Conservation (phyloP, 2,797 vertebrate species). For the Lutra lutra region DNA sequence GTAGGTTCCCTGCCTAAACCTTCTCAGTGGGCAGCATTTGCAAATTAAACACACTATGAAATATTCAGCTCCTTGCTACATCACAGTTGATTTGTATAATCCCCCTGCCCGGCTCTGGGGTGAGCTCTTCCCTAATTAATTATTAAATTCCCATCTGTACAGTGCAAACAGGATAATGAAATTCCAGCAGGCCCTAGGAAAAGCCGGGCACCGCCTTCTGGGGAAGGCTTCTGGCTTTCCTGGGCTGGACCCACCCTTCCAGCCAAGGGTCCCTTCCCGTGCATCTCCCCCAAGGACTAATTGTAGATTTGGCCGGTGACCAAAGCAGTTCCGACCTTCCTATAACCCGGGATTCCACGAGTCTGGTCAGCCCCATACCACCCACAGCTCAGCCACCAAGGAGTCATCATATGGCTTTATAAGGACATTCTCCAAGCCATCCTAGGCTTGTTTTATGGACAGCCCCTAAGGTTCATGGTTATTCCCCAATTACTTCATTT, state of each 20-base stretch:
- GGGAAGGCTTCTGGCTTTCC: not conserved
- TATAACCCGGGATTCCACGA: slow-evolving; percentile 58
- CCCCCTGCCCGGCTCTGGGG: slow-evolving; percentile 52
- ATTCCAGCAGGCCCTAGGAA: slow-evolving; percentile 56
- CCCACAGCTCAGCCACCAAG: slow-evolving; percentile 51
- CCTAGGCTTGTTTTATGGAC: slow-evolving; percentile 56
- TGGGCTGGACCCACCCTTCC: not conserved
- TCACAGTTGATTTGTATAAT: slow-evolving; percentile 76
- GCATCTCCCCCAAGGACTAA: slow-evolving; percentile 8
- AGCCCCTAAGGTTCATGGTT: slow-evolving; percentile 58
- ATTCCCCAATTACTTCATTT: slow-evolving; percentile 73
- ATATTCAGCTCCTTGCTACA: slow-evolving; percentile 71
- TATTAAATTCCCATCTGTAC: slow-evolving; percentile 80
- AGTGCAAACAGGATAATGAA: slow-evolving; percentile 59
- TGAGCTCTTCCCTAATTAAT: slow-evolving; percentile 78
- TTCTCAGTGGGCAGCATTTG: slow-evolving; percentile 71
- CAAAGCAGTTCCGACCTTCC: slow-evolving; percentile 45
- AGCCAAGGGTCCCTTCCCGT: not conserved
- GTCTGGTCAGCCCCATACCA: slow-evolving; percentile 58
- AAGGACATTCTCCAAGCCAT: slow-evolving; percentile 73
- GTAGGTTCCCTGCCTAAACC: slow-evolving; percentile 63
- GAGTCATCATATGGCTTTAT: slow-evolving; percentile 69
- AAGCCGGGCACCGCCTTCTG: rapidly evolving
- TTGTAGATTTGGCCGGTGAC: slow-evolving; percentile 40
- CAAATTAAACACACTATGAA: slow-evolving; percentile 77